phyloP scores from a whole-genome alignment of 2,113 vertebrate genomes.

The Hippocampus comes region DNA sequence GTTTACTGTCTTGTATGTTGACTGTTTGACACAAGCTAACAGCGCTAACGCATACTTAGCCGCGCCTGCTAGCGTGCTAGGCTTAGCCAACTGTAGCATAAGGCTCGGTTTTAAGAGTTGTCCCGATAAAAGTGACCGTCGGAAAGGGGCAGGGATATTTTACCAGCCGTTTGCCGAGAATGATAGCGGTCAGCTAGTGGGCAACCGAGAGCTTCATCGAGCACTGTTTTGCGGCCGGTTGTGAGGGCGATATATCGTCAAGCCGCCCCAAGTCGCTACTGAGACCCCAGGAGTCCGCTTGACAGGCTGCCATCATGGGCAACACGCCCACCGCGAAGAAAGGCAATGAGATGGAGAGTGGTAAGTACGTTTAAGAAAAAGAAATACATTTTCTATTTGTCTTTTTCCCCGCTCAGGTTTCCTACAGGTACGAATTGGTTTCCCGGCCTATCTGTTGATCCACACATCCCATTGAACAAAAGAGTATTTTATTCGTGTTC shows the following conservation, averaged over 20 bases:
- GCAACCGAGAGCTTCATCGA: slow-evolving; percentile 42
- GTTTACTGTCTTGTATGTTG: neutral
- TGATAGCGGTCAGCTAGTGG: slow-evolving; percentile 67
- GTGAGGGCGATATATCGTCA: neutral
- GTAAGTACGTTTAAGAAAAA: slow-evolving; percentile 62
- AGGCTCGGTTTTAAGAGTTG: slow-evolving; percentile 24
- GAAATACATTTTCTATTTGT: neutral
- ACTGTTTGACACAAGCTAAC: slow-evolving; percentile 15
- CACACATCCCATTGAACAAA: slow-evolving; percentile 3
- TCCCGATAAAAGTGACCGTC: neutral
- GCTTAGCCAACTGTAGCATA: slow-evolving; percentile 32
- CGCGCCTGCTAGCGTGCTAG: slow-evolving; percentile 28
- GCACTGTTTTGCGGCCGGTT: neutral
- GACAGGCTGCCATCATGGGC: slow-evolving; percentile 83
- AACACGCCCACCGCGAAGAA: slow-evolving; percentile 93
- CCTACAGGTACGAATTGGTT: neutral
- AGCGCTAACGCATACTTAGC: slow-evolving; percentile 41
- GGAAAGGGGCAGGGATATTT: slow-evolving; percentile 5
- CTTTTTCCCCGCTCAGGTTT: neutral
- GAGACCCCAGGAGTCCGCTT: slow-evolving; percentile 53
- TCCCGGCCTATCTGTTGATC: neutral
- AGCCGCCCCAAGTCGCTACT: slow-evolving; percentile 25
- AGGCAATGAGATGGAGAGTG: slow-evolving; percentile 88
- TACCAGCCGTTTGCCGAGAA: slow-evolving; percentile 43
- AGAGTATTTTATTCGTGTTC: slow-evolving; percentile 35